A percentile compares a stretch with the other conserved stretches of the same genome.
Evolutionary conservation across 2,113 vertebrate genomes (phyloP).

Genomic region (Bubalus kerabau): DNA sequence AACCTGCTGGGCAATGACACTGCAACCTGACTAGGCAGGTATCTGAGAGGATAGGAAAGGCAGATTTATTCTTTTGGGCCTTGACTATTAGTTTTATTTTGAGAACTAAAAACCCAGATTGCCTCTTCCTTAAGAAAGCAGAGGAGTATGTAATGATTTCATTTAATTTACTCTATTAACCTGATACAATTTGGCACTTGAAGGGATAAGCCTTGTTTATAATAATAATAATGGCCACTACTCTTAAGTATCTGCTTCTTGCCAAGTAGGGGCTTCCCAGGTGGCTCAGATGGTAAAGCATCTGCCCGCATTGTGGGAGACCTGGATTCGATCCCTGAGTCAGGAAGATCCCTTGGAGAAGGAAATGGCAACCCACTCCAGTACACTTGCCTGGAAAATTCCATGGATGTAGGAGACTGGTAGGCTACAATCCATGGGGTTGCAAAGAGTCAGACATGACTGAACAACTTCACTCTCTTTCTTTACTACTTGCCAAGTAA

Average conservation of each 20-base stretch:
- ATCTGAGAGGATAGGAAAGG: not conserved
- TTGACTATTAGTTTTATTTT: conserved; percentile 30
- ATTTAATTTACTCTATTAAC: conserved; percentile 12
- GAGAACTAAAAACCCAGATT: conserved; percentile 43
- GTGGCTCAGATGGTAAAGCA: not conserved
- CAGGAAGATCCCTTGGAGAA: not conserved
- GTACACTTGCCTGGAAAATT: not conserved
- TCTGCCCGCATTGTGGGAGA: not conserved
- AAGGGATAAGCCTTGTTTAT: conserved; percentile 11
- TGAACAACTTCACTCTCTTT: not conserved
- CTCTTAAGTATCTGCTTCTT: not conserved
- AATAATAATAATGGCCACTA: not conserved
- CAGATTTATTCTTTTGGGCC: not conserved
- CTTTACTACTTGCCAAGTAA: not conserved
- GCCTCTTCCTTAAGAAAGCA: conserved; percentile 9
- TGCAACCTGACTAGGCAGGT: not conserved
- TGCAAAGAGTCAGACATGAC: not conserved
- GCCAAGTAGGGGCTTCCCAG: not conserved
- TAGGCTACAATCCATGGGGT: not conserved
- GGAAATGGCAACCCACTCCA: not conserved
- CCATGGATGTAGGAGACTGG: not conserved
- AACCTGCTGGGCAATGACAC: not conserved
- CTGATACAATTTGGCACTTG: conserved; percentile 19
- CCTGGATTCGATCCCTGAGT: not conserved
- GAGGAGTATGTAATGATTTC: not conserved